These are phyloP conservation scores for Tetrapedia diversipes DNA, from an alignment of 2,888 invertebrate species.

Conservation along the genomic window DNA sequence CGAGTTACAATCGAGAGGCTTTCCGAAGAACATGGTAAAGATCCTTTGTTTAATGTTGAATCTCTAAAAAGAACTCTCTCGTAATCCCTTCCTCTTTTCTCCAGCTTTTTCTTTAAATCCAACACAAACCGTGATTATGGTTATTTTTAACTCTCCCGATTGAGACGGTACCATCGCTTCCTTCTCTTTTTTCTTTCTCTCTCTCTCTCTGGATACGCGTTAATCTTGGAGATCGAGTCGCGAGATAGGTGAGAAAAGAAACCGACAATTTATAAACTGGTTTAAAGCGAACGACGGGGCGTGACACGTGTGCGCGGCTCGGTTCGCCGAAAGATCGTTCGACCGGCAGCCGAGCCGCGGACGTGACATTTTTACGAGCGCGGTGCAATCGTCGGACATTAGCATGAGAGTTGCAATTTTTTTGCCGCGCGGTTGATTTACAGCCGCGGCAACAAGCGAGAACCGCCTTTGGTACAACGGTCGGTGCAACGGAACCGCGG, in stretches of 20 bases:
- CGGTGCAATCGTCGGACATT: constrained; percentile 49
- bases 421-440: constrained; percentile 52
- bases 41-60: no score
- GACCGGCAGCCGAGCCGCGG: constrained; percentile 15
- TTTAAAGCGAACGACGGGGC: constrained; percentile 12
- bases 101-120: no score
- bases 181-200: not conserved
- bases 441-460: constrained; percentile 12
- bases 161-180: not conserved
- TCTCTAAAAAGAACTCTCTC: no score
- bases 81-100: no score
- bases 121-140: no score
- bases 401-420: constrained; percentile 42
- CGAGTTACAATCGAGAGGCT: no score
- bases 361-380: constrained; percentile 56
- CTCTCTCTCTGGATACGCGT: not conserved
- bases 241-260: constrained; percentile 24
- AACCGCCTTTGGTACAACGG: constrained; percentile 1
- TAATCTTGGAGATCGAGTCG: constrained; percentile 6
- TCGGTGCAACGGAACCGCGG: constrained; percentile 7
- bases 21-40: no score
- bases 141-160: not conserved
- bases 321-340: constrained; percentile 40
- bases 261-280: constrained; percentile 37
- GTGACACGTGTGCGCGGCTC: constrained; percentile 11